Conservation (phyloP, 2,113 vertebrate genomes). For the Terrapene triunguis region DNA sequence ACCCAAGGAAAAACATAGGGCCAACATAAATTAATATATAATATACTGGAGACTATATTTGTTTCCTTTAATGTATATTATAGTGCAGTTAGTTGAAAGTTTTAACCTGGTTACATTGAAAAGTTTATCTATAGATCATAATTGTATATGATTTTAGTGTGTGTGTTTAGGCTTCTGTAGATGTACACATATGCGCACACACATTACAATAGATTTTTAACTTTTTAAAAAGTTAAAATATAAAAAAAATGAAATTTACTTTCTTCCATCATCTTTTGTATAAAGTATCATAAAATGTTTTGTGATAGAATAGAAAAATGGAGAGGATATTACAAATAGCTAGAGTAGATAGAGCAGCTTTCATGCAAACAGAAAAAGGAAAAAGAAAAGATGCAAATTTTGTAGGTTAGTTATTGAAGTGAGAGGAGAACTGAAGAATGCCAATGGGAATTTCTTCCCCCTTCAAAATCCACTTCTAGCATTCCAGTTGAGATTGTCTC, state of each 20-base stretch:
- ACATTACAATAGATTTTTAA: not conserved
- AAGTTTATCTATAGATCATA: not conserved
- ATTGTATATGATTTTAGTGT: too few species aligned
- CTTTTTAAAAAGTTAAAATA: not conserved
- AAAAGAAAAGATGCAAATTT: not conserved
- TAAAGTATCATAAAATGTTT: fast-evolving
- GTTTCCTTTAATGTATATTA: not conserved
- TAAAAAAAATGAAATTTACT: not conserved
- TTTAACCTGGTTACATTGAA: not conserved
- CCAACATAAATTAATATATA: not conserved
- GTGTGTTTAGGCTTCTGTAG: too few species aligned
- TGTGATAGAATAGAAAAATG: not conserved
- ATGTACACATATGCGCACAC: not conserved
- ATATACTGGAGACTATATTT: not conserved
- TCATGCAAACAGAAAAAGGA: not conserved
- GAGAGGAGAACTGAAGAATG: not conserved
- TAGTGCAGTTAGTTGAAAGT: not conserved
- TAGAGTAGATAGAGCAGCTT: not conserved
- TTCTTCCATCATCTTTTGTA: not conserved
- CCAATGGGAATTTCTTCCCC: fast-evolving
- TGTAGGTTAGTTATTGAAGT: fast-evolving
- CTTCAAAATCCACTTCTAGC: not conserved
- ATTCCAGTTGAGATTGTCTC: not conserved
- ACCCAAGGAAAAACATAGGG: not conserved
- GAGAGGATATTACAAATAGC: not conserved